Conservation (phyloP, 2,113 vertebrate species). For the Antechinus flavipes region DNA sequence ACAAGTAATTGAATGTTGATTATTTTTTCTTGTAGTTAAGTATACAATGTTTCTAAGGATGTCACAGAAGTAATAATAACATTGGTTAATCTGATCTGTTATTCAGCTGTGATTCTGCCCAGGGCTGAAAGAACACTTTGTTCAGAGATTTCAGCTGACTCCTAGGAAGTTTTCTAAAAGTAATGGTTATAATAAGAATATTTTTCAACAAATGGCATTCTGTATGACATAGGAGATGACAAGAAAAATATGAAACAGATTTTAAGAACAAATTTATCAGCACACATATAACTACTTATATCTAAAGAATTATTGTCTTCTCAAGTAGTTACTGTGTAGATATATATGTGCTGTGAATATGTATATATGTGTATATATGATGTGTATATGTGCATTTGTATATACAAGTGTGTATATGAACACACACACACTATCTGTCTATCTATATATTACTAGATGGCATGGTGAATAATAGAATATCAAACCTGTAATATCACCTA, state of each 20-base stretch:
- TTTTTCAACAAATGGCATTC: constrained; percentile 29
- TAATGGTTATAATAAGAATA: constrained; percentile 3
- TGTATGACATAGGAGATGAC: constrained; percentile 2
- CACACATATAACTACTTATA: neutral
- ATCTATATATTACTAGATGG: neutral
- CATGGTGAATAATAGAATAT: neutral
- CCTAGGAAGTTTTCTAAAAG: constrained; percentile 18
- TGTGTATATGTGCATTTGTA: no score
- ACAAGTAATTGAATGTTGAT: constrained; percentile 56
- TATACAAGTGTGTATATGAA: no score
- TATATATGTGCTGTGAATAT: neutral
- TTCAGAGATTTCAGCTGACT: constrained; percentile 46
- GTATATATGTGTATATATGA: no score
- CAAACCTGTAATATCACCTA: neutral
- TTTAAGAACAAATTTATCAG: constrained; percentile 16
- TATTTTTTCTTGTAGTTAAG: constrained; percentile 47
- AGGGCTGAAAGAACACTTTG: constrained; percentile 41
- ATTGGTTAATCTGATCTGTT: constrained; percentile 32
- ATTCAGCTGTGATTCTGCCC: neutral
- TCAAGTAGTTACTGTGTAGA: neutral
- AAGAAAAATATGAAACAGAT: constrained; percentile 30
- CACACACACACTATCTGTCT: no score
- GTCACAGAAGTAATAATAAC: constrained; percentile 3
- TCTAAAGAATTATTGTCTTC: constrained; percentile 51
- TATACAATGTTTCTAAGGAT: constrained; percentile 52